Conservation (phyloP, 2,888 invertebrate genomes). For the Dyspetes luteomarginatus region DNA sequence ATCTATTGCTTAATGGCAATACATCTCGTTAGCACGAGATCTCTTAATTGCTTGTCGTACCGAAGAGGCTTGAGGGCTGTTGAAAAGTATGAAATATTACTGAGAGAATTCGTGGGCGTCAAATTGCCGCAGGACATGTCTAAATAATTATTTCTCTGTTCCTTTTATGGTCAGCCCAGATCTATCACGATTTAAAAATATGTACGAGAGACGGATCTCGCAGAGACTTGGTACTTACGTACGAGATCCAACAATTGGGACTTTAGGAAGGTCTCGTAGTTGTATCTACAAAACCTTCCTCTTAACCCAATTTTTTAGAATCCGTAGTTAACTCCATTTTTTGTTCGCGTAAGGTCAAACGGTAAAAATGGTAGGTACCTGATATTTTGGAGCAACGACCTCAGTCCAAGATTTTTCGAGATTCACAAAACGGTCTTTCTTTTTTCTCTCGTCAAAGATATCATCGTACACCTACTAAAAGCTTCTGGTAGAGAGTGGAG, state of each 20-base stretch:
- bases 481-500: constrained; percentile 8
- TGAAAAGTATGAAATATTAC: background rate
- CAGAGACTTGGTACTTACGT: no score
- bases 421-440: background rate
- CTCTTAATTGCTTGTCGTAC: constrained; percentile 31
- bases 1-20: constrained; percentile 24
- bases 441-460: constrained; percentile 14
- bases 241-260: no score
- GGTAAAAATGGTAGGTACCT: constrained; percentile 17
- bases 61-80: background rate
- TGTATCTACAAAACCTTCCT: no score
- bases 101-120: background rate
- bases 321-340: no score
- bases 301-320: no score
- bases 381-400: background rate
- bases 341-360: background rate
- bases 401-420: background rate
- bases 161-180: background rate
- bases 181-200: background rate
- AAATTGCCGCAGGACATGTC: background rate
- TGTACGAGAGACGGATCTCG: no score
- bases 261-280: no score
- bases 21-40: constrained; percentile 20
- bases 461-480: constrained; percentile 28
- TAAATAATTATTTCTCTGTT: background rate